Conservation (phyloP, 2,113 vertebrate genomes). For the Coreoperca whiteheadi region DNA sequence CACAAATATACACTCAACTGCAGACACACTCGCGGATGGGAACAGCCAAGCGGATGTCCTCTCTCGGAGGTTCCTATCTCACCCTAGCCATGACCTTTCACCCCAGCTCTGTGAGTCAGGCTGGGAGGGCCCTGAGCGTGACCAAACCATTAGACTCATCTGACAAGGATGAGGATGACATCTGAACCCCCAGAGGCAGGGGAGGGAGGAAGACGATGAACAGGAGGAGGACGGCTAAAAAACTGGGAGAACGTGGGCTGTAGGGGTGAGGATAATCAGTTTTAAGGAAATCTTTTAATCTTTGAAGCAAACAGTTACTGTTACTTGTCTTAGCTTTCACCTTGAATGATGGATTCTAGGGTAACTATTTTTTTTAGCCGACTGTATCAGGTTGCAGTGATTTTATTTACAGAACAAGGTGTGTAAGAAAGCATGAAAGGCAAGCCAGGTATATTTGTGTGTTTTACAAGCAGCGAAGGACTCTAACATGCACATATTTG, state of each 20-base stretch:
- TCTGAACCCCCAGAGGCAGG: constrained; percentile 78
- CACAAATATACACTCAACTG: constrained; percentile 17
- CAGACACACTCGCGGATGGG: constrained; percentile 47
- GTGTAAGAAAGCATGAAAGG: background rate
- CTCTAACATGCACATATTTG: too few relatives aligned
- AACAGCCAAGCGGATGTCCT: constrained; percentile 69
- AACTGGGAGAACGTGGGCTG: constrained; percentile 17
- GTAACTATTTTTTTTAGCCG: background rate
- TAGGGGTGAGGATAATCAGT: background rate
- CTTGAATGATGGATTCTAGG: background rate
- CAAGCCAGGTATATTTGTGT: background rate
- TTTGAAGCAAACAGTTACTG: background rate
- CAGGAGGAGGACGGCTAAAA: constrained; percentile 54
- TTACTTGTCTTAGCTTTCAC: background rate
- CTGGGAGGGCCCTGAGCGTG: constrained; percentile 72
- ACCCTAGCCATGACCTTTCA: constrained; percentile 67
- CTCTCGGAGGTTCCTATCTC: constrained; percentile 65
- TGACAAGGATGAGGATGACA: constrained; percentile 85
- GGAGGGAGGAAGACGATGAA: constrained; percentile 60
- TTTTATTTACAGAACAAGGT: constrained; percentile 21
- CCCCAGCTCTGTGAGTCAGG: constrained; percentile 73
- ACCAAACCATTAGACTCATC: constrained; percentile 81
- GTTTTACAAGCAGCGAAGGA: too few relatives aligned
- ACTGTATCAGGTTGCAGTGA: background rate
- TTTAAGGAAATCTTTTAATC: background rate